Evolutionary conservation across 1,140 invertebrate species (phyloP), one percentile per base, ranked within the genome.

Genomic region (Magallana angulata): DNA sequence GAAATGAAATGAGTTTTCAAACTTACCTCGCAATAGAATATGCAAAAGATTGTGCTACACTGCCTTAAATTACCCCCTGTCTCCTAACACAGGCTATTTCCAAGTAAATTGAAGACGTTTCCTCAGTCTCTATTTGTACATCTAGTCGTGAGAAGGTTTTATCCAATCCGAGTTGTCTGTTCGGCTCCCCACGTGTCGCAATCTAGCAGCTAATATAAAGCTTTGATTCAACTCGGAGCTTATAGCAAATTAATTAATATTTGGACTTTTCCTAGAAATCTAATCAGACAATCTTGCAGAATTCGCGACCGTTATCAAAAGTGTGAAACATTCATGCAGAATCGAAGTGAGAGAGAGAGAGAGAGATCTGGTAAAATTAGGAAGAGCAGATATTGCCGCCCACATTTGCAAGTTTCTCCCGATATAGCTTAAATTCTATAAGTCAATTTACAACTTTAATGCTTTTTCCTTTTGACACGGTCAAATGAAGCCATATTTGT

Each of bases 201-300:
- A 76, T 76, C 24, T 76, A 76, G 7, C 68, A 76, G 11, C 68
- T 76, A 76, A 76, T 76, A 76, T 76, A 76, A 76, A 30, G 36
- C 68, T 76, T 76, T 48, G 24, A 76, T 76, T 30, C 68, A 30
- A 8, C 68, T 76, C 36, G 36, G 36, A 30, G 68, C 68, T 71
- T 30, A 76, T 76, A 30, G 68, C 68, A 76, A 76, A 76, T 76
- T 76, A 76, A 76, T 76, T 76, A 76, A 76, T 76, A 76, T 76
- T 76, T 76, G 24, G 68, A 36, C 68, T 48, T 48, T 30, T 36
- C 68, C 36, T 76, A 30, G 68, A 76, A 76, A 11, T 30, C 68
- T 76, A 76, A 76, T 76, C 68, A 76, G 30, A 76, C 24, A 76
- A 12, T 76, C 11, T 76, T 30, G 30, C 8, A 24, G 68, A 76